Percentiles rank a stretch among this genome's conserved stretches.
Conservation (phyloP, 1,140 invertebrate species). For the Lamellibrachia luymesi region DNA sequence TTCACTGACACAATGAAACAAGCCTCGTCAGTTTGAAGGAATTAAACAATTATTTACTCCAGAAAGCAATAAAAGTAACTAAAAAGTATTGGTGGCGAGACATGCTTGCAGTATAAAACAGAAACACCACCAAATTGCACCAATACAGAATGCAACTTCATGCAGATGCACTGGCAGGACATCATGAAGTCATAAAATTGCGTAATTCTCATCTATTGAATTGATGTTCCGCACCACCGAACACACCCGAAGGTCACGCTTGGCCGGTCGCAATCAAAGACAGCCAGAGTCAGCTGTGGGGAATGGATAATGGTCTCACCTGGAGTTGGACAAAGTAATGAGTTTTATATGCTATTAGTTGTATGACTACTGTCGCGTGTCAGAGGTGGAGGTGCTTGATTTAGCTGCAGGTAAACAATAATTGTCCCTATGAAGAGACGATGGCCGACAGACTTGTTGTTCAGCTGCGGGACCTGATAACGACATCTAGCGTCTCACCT, state of each 20-base stretch:
- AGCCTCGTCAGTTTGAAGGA: background rate
- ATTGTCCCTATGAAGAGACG: background rate
- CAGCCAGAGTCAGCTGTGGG: background rate
- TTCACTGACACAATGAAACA: no score
- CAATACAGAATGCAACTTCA: background rate
- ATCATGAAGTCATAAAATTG: background rate
- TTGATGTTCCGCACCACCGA: background rate
- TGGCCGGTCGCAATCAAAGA: background rate
- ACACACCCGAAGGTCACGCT: background rate
- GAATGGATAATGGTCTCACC: background rate
- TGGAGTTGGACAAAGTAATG: background rate
- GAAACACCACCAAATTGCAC: background rate
- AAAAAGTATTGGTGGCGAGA: background rate
- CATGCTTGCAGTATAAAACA: background rate
- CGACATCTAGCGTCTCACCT: background rate
- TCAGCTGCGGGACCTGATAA: background rate
- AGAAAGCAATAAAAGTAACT: background rate
- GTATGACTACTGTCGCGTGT: background rate
- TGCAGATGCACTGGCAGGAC: background rate
- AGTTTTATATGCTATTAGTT: constrained; percentile 1
- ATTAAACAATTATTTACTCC: background rate
- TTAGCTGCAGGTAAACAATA: background rate
- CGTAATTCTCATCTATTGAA: background rate
- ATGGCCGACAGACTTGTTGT: background rate
- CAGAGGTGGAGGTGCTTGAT: background rate